Conservation (phyloP, 2,113 vertebrate genomes). For the Cathartes aura region DNA sequence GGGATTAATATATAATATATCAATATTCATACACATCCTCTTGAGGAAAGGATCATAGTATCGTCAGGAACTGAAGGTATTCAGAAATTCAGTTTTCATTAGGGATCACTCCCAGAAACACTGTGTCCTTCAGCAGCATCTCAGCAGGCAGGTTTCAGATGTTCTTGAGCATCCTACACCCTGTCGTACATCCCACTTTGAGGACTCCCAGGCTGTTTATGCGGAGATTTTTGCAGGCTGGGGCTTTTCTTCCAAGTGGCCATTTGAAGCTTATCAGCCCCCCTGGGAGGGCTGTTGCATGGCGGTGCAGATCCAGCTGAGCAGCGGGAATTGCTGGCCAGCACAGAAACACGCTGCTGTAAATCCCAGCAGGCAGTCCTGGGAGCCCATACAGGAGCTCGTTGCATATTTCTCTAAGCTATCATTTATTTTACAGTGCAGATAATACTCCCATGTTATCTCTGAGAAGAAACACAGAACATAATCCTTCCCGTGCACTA, state of each 20-base stretch:
- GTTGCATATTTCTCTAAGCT: neutral
- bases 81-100: neutral
- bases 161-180: neutral
- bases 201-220: neutral
- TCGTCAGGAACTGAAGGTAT: neutral
- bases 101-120: neutral
- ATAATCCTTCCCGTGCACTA: neutral
- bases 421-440: neutral
- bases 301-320: neutral
- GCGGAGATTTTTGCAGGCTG: neutral
- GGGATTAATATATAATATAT: neutral
- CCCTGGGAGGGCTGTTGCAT: rapidly evolving
- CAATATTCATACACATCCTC: neutral
- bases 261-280: neutral
- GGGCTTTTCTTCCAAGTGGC: neutral
- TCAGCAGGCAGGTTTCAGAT: neutral
- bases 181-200: rapidly evolving
- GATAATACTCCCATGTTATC: neutral
- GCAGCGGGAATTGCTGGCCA: neutral
- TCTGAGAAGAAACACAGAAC: neutral
- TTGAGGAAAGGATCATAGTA: neutral
- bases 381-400: neutral
- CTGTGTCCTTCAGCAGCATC: neutral
- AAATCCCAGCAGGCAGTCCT: neutral
- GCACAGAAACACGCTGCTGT: neutral